Evolutionary conservation across 2,797 vertebrate species (phyloP).

Genomic region (Merluccius polli): DNA sequence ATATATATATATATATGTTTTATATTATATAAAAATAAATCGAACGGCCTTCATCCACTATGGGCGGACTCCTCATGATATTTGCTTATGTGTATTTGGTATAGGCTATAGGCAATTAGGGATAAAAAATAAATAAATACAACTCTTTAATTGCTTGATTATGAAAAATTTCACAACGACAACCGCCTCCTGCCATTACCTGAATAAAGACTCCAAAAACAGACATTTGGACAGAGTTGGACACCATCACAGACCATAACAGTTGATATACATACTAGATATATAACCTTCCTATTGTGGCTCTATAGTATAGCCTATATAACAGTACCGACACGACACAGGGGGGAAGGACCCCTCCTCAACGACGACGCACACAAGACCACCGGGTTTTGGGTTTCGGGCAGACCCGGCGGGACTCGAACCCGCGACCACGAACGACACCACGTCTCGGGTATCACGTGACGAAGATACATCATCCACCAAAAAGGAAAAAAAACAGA

Average conservation of each 20-base stretch:
- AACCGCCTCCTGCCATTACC: background rate
- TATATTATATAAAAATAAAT: slow-evolving; percentile 3
- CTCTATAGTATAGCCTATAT: no score
- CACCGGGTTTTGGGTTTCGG: no score
- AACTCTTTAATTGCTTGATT: background rate
- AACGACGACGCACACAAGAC: no score
- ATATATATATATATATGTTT: no score
- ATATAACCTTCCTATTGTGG: background rate
- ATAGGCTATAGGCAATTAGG: slow-evolving; percentile 56
- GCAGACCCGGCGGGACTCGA: slow-evolving; percentile 3
- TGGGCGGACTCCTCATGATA: background rate
- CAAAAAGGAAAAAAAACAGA: no score
- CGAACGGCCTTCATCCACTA: background rate
- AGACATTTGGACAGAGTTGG: background rate
- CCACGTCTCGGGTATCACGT: background rate
- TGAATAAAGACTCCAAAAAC: background rate
- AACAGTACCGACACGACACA: no score
- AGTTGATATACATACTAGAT: background rate
- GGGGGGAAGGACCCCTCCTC: no score
- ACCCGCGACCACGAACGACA: background rate
- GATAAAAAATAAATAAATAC: slow-evolving; percentile 18
- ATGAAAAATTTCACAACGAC: background rate
- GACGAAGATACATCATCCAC: slow-evolving; percentile 25
- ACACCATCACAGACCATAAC: slow-evolving; percentile 2
- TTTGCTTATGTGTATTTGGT: slow-evolving; percentile 59